Conservation (phyloP, 2,113 vertebrate species). For the Psophia crepitans region DNA sequence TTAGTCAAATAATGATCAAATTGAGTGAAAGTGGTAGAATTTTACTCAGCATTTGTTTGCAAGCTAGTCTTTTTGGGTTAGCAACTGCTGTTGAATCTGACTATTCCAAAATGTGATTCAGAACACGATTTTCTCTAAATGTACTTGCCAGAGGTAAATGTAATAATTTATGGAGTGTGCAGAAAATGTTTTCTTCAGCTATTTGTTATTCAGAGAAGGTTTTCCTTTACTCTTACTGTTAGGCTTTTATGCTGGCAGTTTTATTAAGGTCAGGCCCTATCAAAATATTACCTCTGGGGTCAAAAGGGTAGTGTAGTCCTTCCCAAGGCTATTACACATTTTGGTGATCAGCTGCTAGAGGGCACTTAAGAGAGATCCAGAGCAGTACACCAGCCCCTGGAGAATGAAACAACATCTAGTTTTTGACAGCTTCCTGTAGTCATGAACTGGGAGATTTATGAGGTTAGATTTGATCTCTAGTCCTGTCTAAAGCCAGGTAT, state of each 20-base stretch:
- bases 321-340: constrained; percentile 38
- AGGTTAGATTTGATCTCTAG: constrained; percentile 65
- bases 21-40: not conserved
- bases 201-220: constrained; percentile 55
- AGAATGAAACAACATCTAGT: constrained; percentile 57
- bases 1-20: not conserved
- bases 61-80: not conserved
- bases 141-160: constrained; percentile 57
- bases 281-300: constrained; percentile 47
- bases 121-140: constrained; percentile 44
- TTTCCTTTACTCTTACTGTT: constrained; percentile 26
- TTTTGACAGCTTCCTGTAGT: constrained; percentile 63
- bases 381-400: constrained; percentile 4
- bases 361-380: constrained; percentile 35
- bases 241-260: not conserved
- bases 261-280: constrained; percentile 50
- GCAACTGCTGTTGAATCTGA: not conserved
- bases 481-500: constrained; percentile 40
- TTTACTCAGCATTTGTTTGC: not conserved
- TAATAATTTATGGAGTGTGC: constrained; percentile 61
- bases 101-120: constrained; percentile 22
- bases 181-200: constrained; percentile 48
- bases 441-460: constrained; percentile 66
- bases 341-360: constrained; percentile 57
- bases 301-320: constrained; percentile 33